These are phyloP conservation scores for Pachypanchax playfairii DNA, from an alignment of 2,113 vertebrate genomes.

Conservation along the genomic window DNA sequence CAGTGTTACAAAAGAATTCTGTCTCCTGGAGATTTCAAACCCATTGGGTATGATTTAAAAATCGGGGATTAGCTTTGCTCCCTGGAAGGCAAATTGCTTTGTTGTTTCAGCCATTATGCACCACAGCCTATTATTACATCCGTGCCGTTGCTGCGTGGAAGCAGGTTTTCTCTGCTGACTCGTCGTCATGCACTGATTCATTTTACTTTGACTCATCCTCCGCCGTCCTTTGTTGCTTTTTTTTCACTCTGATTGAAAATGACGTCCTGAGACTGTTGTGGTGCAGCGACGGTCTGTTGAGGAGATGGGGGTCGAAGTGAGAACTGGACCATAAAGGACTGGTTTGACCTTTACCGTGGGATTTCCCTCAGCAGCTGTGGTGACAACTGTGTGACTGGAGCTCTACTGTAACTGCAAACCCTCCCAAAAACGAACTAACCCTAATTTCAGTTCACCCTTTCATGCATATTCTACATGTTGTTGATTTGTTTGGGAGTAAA, in stretches of 20 bases:
- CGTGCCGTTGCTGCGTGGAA: constrained; percentile 8
- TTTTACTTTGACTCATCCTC: constrained; percentile 7
- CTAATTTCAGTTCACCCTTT: too few relatives aligned
- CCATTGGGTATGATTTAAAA: constrained; percentile 13
- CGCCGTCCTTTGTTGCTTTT: neutral
- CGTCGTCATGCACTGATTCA: neutral
- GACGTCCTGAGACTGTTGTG: constrained; percentile 19
- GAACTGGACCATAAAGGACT: constrained; percentile 24
- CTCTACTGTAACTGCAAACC: constrained; percentile 11
- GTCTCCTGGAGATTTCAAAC: neutral
- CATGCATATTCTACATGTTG: too few relatives aligned
- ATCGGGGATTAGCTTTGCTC: constrained; percentile 1
- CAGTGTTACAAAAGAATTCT: constrained; percentile 10
- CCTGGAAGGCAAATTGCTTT: constrained; percentile 25
- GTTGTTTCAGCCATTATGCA: constrained; percentile 26
- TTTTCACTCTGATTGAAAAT: constrained; percentile 21
- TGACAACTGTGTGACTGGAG: neutral
- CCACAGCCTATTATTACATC: constrained; percentile 25
- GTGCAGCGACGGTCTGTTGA: constrained; percentile 19
- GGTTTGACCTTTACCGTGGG: constrained; percentile 44
- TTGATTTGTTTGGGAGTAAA: too few relatives aligned
- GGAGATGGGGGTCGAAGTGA: constrained; percentile 20
- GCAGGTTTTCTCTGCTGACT: constrained; percentile 8
- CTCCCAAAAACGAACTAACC: too few relatives aligned
- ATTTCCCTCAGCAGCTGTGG: constrained; percentile 2